A percentile compares a stretch with the other conserved stretches of the same genome.
Evolutionary conservation across 2,113 vertebrate genomes (phyloP).

Genomic region (Talpa occidentalis): DNA sequence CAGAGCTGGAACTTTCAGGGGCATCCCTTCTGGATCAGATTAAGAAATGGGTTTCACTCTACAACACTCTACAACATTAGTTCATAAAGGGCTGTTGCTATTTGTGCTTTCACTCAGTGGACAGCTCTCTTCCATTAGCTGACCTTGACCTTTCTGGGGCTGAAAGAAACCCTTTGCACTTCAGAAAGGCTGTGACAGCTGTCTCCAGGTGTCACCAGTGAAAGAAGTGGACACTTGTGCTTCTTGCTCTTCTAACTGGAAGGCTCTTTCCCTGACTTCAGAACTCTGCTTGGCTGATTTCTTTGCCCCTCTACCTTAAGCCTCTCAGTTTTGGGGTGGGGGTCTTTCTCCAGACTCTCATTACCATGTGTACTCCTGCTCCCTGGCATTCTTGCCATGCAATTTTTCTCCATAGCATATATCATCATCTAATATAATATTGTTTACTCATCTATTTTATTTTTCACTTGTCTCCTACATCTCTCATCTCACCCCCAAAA

Average conservation of each 20-base stretch:
- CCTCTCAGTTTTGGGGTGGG: background rate
- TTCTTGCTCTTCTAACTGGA: background rate
- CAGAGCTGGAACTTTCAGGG: background rate
- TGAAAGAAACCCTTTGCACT: background rate
- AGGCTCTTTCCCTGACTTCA: background rate
- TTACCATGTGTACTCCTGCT: accelerated
- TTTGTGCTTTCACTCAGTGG: background rate
- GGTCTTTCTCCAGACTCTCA: too few species aligned
- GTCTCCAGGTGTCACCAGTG: background rate
- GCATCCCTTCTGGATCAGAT: background rate
- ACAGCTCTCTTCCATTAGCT: background rate
- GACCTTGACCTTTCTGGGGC: background rate
- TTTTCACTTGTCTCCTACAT: background rate
- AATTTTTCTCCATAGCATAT: background rate
- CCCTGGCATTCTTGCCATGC: too few species aligned
- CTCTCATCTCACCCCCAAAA: background rate
- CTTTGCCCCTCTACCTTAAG: background rate
- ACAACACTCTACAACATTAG: background rate
- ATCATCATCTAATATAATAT: background rate
- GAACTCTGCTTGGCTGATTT: accelerated
- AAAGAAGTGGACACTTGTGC: background rate
- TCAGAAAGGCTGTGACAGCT: background rate
- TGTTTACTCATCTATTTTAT: background rate
- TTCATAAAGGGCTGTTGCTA: background rate
- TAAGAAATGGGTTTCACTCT: background rate